phyloP scores from a whole-genome alignment of 1,140 invertebrate species.

The Hermetia illucens region DNA sequence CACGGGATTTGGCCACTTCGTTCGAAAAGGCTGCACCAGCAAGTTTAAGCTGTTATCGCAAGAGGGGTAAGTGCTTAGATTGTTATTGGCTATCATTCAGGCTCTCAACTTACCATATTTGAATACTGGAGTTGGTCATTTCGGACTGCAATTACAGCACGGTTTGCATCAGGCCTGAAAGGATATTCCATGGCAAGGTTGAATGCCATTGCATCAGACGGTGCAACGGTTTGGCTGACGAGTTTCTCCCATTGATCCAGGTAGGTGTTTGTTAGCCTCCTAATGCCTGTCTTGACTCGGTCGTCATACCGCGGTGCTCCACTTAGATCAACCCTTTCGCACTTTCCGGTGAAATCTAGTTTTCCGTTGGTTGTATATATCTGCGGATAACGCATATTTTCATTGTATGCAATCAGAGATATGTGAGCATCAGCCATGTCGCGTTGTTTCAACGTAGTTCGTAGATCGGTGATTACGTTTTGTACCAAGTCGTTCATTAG shows the following conservation, averaged over 20 bases:
- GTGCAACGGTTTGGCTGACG: too few relatives aligned
- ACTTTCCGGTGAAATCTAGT: slow-evolving; percentile 38
- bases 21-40: slow-evolving; percentile 16
- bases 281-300: slow-evolving; percentile 1
- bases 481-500: slow-evolving; percentile 30
- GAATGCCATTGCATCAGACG: slow-evolving; percentile 35
- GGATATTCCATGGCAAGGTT: slow-evolving; percentile 40
- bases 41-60: slow-evolving; percentile 16
- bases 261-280: too few relatives aligned
- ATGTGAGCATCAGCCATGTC: slow-evolving; percentile 44
- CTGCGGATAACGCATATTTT: slow-evolving; percentile 34
- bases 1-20: slow-evolving; percentile 16
- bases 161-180: slow-evolving; percentile 42
- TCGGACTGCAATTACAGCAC: slow-evolving; percentile 39
- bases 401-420: slow-evolving; percentile 40
- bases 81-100: background rate
- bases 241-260: too few relatives aligned
- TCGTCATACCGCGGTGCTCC: slow-evolving; percentile 16
- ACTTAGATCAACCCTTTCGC: slow-evolving; percentile 35
- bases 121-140: slow-evolving; percentile 16
- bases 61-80: background rate
- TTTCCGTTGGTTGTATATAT: slow-evolving; percentile 41
- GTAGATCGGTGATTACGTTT: slow-evolving; percentile 25
- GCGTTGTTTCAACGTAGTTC: slow-evolving; percentile 26
- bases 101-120: slow-evolving; percentile 18